Evolutionary conservation across 2,888 invertebrate species (phyloP), one percentile per base, ranked within the genome.

Genomic region (Pseudococcus jackbeardsleyi): DNA sequence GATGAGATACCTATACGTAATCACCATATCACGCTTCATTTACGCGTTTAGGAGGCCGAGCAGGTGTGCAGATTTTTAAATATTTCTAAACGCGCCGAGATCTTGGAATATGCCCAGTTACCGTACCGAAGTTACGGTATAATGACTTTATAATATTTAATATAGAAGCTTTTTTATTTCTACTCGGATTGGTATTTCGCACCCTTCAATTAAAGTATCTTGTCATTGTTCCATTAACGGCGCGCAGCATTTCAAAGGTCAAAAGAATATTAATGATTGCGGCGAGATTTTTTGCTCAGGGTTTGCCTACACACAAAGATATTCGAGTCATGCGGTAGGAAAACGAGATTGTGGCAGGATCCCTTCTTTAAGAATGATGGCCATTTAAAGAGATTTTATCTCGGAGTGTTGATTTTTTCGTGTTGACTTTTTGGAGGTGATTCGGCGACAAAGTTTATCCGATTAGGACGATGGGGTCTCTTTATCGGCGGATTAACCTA

Each of bases 21-120:
- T 88, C 88, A 88, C 88, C 26, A 48, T 86, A 82, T 79, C 88
- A 88, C 88, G 88, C 88, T 88, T 88, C 88, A 88, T 88, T 64
- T 64, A 64, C 15, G 22, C 22, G 59, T 8, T 33, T 3, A 3
- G 26, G 26, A 42, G 79, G 15, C 72, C 72, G 50, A 88, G 88
- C 88, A 88, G 88, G 88, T 88, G 87, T 50, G 79, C 88, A 54
- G 88, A 88, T 88, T 88, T 72, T 82, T 39, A 88, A 48, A 85
- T 85, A 59, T 85, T 85, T 85, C 33, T 82, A 82, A 82, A 82
- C 48, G 42, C 79, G 39, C 11, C 6, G n/a, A 39, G 26, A 8
- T 79, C 26, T 33, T 33, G 26, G 15, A 15, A 11, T 15, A 19
- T 77, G 39, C n/a, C 11, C 6, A 33, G 19, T 7, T 79, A 79